Evolutionary conservation across 2,797 vertebrate species (phyloP).

Genomic region (Sebastes minor): DNA sequence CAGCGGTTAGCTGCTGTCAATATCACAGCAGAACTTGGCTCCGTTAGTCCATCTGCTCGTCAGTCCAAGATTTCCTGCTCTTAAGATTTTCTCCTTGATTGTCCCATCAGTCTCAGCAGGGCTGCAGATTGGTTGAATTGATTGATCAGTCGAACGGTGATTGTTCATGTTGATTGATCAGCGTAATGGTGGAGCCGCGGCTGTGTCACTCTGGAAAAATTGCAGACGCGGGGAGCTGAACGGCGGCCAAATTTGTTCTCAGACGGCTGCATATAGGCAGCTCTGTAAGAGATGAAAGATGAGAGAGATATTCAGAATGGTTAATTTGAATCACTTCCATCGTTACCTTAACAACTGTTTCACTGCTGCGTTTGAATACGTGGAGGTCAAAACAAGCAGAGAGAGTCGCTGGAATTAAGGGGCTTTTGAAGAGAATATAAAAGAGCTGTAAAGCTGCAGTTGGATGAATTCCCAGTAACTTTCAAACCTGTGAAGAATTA

Average conservation of each 20-base stretch:
- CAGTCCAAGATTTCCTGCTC: conserved; percentile 35
- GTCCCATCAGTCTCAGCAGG: conserved; percentile 49
- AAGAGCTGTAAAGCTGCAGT: not conserved
- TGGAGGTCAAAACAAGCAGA: not conserved
- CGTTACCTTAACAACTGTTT: not conserved
- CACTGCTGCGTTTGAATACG: not conserved
- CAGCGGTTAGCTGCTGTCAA: conserved; percentile 37
- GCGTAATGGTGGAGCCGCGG: conserved; percentile 16
- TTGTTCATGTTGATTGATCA: conserved; percentile 55
- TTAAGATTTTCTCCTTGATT: conserved; percentile 46
- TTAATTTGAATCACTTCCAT: not conserved
- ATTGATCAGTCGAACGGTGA: conserved; percentile 55
- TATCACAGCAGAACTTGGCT: conserved; percentile 21
- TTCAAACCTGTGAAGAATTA: not conserved
- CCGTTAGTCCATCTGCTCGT: conserved; percentile 38
- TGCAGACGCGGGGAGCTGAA: conserved; percentile 9
- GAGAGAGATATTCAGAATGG: not conserved
- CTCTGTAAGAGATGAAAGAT: not conserved
- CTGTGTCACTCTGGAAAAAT: conserved; percentile 5
- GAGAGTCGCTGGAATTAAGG: not conserved
- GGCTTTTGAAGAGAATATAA: not conserved
- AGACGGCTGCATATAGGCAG: not conserved
- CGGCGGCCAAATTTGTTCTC: conserved; percentile 1
- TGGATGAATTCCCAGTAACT: not conserved
- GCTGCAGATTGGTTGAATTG: conserved; percentile 14